Evolutionary conservation across 2,797 vertebrate genomes (phyloP), one percentile per base, ranked within the genome.

Genomic region (Myotis findleyi): DNA sequence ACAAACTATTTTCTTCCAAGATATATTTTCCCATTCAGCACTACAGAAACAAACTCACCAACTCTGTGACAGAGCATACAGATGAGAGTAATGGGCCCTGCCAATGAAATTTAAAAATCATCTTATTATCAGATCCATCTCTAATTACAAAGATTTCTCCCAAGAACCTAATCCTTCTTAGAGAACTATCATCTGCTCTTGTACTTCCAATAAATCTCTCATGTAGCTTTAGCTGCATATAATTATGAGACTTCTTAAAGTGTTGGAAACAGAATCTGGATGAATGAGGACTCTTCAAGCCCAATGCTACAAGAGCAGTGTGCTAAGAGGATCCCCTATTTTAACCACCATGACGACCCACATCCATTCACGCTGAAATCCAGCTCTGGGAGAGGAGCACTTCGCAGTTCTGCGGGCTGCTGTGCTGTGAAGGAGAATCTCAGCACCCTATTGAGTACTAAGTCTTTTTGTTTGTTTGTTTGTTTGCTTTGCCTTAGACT

Each of bases 61-160:
- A 55, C 13, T 76, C 44, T 9, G 6, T 94, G 53, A 49, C 30
- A 57, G 13, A 66, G 20, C 33, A 73, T 9, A 71, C 4, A 38
- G 75, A 38, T 33, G 69, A 59, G 53, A 93, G 17, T 83, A 83
- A 95, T 72, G 84, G 2, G 77, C 25, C 25, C 57, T 95, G 71
- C 87, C 59, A 44, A 17, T 47, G 76, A 94, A 82, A 81, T 83
- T 89, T 23, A 68, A 95, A 89, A 93, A 73, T 64, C 49, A 47
- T 79, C 13, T 5, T 73, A 71, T 53, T 82, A 80, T 83, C 68
- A 59, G n/a, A 91, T 68, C 47, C 49, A 69, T 71, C 33, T 93
- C 86, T 85, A 94, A 96, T 94, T 91, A 83, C 59, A 87, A 95
- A 96, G 83, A 94, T 96, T 73, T 97, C 86, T 94, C 83, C 41